Percentiles rank a stretch among this genome's conserved stretches.
Conservation (phyloP, 2,797 vertebrate genomes). For the Mionectes olivaceus region DNA sequence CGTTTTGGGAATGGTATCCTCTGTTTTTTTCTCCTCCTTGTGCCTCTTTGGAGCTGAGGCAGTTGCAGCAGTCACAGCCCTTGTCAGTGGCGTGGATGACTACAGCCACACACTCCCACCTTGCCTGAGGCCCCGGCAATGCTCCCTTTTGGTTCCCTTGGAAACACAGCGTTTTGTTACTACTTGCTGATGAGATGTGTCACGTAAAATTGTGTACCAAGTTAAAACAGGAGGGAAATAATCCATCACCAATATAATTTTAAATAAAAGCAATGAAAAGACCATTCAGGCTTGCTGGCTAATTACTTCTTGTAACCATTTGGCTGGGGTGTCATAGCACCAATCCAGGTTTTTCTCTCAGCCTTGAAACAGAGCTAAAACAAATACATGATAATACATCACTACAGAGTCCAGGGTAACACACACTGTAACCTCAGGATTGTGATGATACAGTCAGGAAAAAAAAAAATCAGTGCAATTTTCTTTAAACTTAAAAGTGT, state of each 20-base stretch:
- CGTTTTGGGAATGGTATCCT: neutral
- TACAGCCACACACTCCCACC: neutral
- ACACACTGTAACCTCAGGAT: neutral
- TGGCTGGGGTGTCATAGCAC: neutral
- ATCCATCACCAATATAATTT: neutral
- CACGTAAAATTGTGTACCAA: neutral
- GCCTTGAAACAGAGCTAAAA: neutral
- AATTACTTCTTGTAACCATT: neutral
- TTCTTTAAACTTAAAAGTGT: neutral
- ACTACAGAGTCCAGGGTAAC: neutral
- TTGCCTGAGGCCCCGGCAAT: neutral
- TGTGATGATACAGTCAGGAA: neutral
- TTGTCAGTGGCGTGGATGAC: neutral
- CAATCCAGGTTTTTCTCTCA: neutral
- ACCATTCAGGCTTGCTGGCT: neutral
- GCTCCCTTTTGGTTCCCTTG: slow-evolving; percentile 26
- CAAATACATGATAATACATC: neutral
- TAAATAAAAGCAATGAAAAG: slow-evolving; percentile 17
- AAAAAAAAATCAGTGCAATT: neutral
- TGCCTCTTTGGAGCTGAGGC: neutral
- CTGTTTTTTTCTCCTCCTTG: too few relatives aligned
- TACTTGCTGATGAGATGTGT: neutral
- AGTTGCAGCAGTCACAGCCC: neutral
- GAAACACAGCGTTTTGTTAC: slow-evolving; percentile 23
- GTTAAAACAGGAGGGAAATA: neutral